Conservation (phyloP, 1,140 invertebrate genomes). For the Drosophila sproati region DNA sequence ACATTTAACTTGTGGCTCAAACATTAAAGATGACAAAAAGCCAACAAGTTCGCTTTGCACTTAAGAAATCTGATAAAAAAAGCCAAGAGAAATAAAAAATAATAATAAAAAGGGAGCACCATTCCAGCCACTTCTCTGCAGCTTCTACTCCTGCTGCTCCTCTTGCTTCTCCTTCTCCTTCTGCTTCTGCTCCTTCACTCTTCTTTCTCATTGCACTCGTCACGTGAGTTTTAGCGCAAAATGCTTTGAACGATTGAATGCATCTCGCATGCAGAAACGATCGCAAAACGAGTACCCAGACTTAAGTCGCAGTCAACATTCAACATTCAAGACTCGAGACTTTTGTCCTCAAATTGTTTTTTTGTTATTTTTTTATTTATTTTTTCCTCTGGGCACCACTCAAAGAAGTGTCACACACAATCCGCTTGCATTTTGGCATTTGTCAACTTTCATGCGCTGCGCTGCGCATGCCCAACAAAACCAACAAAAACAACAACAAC, state of each 20-base stretch:
- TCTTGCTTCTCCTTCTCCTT: neutral
- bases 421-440: conserved; percentile 83
- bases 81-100: neutral
- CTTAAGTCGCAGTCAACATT: conserved; percentile 5
- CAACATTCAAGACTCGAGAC: conserved; percentile 7
- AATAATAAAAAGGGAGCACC: conserved; percentile 21
- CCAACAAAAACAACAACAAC: conserved; percentile 8
- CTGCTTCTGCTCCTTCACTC: neutral
- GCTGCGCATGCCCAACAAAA: conserved; percentile 69
- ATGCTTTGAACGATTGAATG: conserved; percentile 81
- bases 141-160: conserved; percentile 5
- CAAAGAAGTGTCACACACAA: conserved; percentile 79
- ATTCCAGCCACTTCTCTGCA: conserved; percentile 16
- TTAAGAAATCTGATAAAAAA: conserved; percentile 80
- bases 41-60: conserved; percentile 83
- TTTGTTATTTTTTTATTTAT: neutral
- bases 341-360: conserved; percentile 3
- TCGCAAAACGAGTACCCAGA: conserved; percentile 22
- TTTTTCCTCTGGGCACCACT: conserved; percentile 38
- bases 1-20: conserved; percentile 76
- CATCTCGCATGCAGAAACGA: conserved; percentile 50
- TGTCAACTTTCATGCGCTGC: conserved; percentile 77
- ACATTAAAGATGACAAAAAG: conserved; percentile 83
- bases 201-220: conserved; percentile 70
- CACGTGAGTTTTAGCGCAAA: conserved; percentile 82